Base-by-base conservation (phyloP, 2,797 vertebrate genomes). In the Hippoglossus hippoglossus region DNA sequence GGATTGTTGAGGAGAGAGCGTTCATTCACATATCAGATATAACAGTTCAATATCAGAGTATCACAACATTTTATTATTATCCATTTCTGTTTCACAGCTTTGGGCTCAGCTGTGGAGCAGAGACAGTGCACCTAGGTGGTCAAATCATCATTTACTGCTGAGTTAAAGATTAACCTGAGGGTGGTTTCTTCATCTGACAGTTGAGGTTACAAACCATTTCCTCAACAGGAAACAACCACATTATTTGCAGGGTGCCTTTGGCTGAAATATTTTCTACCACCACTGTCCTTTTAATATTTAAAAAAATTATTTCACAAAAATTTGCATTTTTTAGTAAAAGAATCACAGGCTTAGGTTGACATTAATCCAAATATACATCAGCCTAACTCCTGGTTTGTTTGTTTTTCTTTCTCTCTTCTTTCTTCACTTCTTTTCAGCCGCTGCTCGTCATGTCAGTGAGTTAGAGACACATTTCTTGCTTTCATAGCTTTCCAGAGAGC, bases 181-280 rank as follows among this genome's bases (percentile, higher is more conserved):
- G 21, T 39, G 68, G 55, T 65, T 83, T 49, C 41, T 67, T 77
- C 56, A 73, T 66, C 63, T n/a, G 50, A 68, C 63, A 24, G 73
- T 44, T 79, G 64, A 87, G 73, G 81, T 39, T 13, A 36, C n/a
- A 39, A 36, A 34, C 82, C 85, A 82, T 60, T 64, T 69, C 67
- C 78, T 68, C 61, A 63, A 79, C 84, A 89, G 88, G 82, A 89
- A 91, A 73, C 72, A 24, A 76, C 66, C 71, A 70, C 13, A 63
- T 41, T 31, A 67, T 31, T 1, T 46, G 26, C 24, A 59, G 25
- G 26, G n/a, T 53, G 6, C 12, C 41, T 18, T 11, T 13, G 11
- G 41, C 41, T 21, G 4, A 53, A 26, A 21, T 15, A 3, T 49
- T 39, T 18, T 12, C 10, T 19, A 25, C 10, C n/a, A 15, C 6